Percentiles rank a stretch among this genome's conserved stretches.
Conservation (phyloP, 2,113 vertebrate genomes). For the Platanista minor region DNA sequence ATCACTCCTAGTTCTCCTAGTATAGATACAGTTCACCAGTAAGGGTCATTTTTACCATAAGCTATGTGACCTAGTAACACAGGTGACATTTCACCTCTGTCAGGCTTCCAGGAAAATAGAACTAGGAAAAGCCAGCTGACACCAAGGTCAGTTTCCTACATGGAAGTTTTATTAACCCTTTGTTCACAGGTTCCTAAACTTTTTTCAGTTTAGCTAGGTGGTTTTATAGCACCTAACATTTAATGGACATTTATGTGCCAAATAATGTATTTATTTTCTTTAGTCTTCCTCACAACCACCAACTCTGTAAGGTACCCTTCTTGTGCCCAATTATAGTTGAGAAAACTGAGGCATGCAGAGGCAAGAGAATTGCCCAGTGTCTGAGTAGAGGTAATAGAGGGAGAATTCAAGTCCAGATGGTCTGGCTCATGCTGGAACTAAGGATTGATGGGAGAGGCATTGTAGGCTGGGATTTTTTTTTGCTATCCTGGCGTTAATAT, state of each 20-base stretch:
- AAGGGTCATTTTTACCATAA: background rate
- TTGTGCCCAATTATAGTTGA: background rate
- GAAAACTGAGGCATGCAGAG: background rate
- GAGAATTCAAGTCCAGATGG: background rate
- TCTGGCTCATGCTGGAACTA: background rate
- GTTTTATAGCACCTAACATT: background rate
- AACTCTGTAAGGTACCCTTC: background rate
- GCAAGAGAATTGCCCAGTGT: background rate
- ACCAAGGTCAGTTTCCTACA: background rate
- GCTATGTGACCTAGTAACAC: background rate
- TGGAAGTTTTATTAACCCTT: background rate
- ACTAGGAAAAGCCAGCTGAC: background rate
- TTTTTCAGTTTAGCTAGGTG: background rate
- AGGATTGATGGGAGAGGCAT: background rate
- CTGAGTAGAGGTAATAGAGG: background rate
- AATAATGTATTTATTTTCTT: background rate
- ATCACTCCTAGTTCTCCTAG: background rate
- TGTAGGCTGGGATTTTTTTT: background rate
- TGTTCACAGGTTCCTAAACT: background rate
- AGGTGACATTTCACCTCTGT: background rate
- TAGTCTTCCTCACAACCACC: background rate
- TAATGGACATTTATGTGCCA: background rate
- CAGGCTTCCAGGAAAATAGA: background rate
- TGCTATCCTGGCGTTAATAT: background rate
- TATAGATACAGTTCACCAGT: background rate